Base-by-base conservation (phyloP, 2,797 vertebrate species). In the Neosilurus hyrtlii region DNA sequence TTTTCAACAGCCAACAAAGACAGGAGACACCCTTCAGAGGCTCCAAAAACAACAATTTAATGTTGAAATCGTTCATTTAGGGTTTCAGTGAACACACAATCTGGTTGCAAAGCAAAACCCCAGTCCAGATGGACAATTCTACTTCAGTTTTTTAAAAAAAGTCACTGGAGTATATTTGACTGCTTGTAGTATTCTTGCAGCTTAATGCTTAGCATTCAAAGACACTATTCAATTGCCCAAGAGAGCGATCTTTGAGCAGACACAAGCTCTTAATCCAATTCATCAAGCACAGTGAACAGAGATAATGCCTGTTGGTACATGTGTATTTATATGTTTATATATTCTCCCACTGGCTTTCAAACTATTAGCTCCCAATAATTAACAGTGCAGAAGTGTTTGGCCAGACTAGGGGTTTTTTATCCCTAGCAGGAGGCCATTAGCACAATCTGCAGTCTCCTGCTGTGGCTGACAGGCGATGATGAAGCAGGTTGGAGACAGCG, bases 1-100 rank as follows among this genome's bases (percentile, higher is more conserved):
- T 85, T 71, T 54, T 62, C 78, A n/a, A 79, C 75, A 70, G 49
- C 83, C 82, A 75, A 80, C 57, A 43, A 52, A 90, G 57, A 70
- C 59, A 61, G 56, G 54, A 71, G 73, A 76, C 49, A 26, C 63
- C 61, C 63, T 62, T 62, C 20, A 56, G 49, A 0, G 22, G 9
- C n/a, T 56, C n/a, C 37, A 35, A 62, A 63, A 62, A 63, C 35
- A 62, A 57, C 61, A 68, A n/a, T 57, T 22, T 52, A 54, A 66
- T 49, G 37, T 70, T 70, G 14, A 73, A 85, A 82, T 57, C 16
- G 67, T 35, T 51, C 4, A 63, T 22, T 75, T 37, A n/a, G 24
- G 30, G 10, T 61, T 43, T 30, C n/a, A 26, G 15, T 57, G 10
- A 57, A 74, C 56, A 10, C 30, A 43, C 22, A 59, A 74, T 20